A percentile compares a stretch with the other conserved stretches of the same genome.
Evolutionary conservation across 2,113 vertebrate species (phyloP).

Genomic region (Polypterus senegalus): DNA sequence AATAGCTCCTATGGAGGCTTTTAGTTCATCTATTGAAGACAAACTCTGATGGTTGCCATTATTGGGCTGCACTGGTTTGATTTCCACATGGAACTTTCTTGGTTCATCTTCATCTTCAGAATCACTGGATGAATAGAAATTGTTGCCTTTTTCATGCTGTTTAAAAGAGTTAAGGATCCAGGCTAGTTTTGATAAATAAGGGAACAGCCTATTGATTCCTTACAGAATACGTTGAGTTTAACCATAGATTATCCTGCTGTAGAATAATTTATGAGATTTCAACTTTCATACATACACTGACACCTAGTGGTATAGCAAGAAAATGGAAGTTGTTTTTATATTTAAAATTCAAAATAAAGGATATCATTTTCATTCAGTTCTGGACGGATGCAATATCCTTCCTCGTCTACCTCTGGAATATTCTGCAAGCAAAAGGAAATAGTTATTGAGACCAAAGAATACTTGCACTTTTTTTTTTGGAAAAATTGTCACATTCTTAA

Average conservation of each 20-base stretch:
- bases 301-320: too few species aligned
- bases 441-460: neutral
- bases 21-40: constrained; percentile 85
- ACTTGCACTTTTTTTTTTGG: too few species aligned
- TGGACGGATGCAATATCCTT: constrained; percentile 92
- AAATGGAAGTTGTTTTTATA: too few species aligned
- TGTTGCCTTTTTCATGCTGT: constrained; percentile 90
- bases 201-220: too few species aligned
- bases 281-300: too few species aligned
- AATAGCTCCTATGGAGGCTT: constrained; percentile 87
- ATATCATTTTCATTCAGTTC: constrained; percentile 84
- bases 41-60: constrained; percentile 66
- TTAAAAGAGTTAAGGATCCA: constrained; percentile 54
- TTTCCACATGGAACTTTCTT: constrained; percentile 85
- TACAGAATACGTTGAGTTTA: too few species aligned
- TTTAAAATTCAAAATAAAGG: constrained; percentile 42
- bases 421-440: constrained; percentile 52
- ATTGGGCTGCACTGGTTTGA: constrained; percentile 82
- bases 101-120: constrained; percentile 88
- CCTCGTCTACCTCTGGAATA: constrained; percentile 83
- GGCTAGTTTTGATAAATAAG: too few species aligned
- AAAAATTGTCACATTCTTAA: too few species aligned
- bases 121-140: constrained; percentile 90
- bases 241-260: too few species aligned
- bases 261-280: too few species aligned